Conservation (phyloP, 2,797 vertebrate species). For the Acanthurus leucopareius region DNA sequence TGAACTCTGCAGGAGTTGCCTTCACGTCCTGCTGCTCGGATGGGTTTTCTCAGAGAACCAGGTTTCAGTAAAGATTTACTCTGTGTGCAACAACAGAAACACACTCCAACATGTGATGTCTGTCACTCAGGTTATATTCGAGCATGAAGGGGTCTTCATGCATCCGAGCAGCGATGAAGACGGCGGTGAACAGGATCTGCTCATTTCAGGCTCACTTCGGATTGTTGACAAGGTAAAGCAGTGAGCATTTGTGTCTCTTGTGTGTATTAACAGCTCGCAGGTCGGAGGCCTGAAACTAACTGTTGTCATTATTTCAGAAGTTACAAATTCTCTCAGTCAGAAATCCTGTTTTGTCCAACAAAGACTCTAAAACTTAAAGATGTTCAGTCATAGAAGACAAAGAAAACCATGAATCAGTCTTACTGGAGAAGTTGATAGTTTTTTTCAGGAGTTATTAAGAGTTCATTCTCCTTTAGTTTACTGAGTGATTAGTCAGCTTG, state of each 20-base stretch:
- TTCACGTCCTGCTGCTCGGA: background rate
- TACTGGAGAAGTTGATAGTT: background rate
- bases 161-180: slow-evolving; percentile 89
- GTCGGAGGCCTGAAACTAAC: background rate
- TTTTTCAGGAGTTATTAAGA: background rate
- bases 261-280: background rate
- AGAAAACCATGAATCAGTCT: background rate
- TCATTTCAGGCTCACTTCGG: slow-evolving; percentile 90
- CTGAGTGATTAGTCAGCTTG: too few relatives aligned
- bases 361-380: background rate
- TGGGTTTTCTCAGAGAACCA: background rate
- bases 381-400: background rate
- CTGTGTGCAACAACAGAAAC: background rate
- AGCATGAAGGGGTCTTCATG: slow-evolving; percentile 95
- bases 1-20: too few relatives aligned
- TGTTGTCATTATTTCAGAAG: too few relatives aligned
- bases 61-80: background rate
- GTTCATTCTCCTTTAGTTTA: background rate
- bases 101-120: background rate
- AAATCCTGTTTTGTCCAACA: background rate
- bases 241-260: background rate
- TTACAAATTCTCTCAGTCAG: too few relatives aligned
- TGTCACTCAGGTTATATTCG: slow-evolving; percentile 89
- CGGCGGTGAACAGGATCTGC: slow-evolving; percentile 88
- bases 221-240: slow-evolving; percentile 92